These are phyloP conservation scores for Suncus etruscus DNA, from an alignment of 2,113 vertebrate genomes.

Conservation along the genomic window DNA sequence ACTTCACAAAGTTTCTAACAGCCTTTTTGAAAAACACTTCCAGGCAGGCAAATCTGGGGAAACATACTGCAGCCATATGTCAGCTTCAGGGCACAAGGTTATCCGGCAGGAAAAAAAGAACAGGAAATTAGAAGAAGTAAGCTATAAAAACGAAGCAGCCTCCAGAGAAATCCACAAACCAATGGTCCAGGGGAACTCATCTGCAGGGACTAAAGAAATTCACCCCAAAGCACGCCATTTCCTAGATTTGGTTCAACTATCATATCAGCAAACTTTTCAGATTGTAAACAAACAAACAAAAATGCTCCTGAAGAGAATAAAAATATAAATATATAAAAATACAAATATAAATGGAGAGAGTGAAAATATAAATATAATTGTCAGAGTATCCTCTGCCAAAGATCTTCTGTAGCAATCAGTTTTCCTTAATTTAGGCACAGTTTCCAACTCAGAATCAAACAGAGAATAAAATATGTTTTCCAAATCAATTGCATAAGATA, in stretches of 20 bases:
- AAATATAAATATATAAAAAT: not conserved
- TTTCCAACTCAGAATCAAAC: constrained; percentile 20
- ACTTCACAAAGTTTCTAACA: constrained; percentile 64
- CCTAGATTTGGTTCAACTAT: not conserved
- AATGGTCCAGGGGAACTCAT: not conserved
- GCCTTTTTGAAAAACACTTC: constrained; percentile 44
- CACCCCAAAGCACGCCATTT: constrained; percentile 10
- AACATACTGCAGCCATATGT: not conserved
- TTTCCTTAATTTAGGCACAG: not conserved
- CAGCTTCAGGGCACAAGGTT: constrained; percentile 38
- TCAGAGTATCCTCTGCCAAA: not conserved
- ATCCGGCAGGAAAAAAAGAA: constrained; percentile 20
- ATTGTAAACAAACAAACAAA: constrained; percentile 27
- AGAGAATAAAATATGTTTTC: not conserved
- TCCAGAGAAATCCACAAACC: constrained; percentile 59
- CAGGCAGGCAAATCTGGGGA: not conserved
- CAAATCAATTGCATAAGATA: not conserved
- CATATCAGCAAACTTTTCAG: constrained; percentile 46
- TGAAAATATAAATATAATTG: not conserved
- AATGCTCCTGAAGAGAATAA: not conserved
- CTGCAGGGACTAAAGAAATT: constrained; percentile 1
- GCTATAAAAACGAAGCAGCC: constrained; percentile 68
- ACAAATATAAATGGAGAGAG: not conserved
- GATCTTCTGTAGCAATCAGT: not conserved
- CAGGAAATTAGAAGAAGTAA: constrained; percentile 56